Conservation (phyloP, 2,113 vertebrate species). For the Hippocampus abdominalis region DNA sequence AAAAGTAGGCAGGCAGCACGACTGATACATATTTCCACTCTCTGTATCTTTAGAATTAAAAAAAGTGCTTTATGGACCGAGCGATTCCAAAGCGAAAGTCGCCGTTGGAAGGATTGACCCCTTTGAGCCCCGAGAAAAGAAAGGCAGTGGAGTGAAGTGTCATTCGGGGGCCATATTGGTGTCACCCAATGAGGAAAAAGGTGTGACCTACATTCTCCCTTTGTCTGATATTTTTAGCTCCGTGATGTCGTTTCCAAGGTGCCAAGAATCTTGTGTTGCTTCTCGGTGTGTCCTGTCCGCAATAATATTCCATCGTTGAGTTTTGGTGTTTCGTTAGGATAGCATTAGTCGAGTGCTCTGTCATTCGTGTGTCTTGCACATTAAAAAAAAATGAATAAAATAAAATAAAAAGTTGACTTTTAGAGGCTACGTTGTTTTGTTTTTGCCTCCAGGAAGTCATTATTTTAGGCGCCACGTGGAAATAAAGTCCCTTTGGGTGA, state of each 20-base stretch:
- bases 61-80: background rate
- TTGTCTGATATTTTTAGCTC: slow-evolving; percentile 10
- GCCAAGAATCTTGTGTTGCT: background rate
- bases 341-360: background rate
- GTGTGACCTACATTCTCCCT: slow-evolving; percentile 8
- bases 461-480: background rate
- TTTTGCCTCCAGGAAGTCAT: background rate
- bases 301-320: background rate
- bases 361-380: background rate
- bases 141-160: background rate
- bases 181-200: background rate
- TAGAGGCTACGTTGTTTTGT: background rate
- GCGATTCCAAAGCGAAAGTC: background rate
- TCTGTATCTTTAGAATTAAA: background rate
- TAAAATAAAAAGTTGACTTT: background rate
- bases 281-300: background rate
- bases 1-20: background rate
- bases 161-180: background rate
- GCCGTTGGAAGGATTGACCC: background rate
- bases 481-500: slow-evolving; percentile 28
- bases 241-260: slow-evolving; percentile 2
- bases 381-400: too few relatives aligned
- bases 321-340: background rate
- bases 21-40: background rate
- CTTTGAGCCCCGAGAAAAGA: background rate